Conservation (phyloP, 2,113 vertebrate species). For the Forbesichthys papilliferus region DNA sequence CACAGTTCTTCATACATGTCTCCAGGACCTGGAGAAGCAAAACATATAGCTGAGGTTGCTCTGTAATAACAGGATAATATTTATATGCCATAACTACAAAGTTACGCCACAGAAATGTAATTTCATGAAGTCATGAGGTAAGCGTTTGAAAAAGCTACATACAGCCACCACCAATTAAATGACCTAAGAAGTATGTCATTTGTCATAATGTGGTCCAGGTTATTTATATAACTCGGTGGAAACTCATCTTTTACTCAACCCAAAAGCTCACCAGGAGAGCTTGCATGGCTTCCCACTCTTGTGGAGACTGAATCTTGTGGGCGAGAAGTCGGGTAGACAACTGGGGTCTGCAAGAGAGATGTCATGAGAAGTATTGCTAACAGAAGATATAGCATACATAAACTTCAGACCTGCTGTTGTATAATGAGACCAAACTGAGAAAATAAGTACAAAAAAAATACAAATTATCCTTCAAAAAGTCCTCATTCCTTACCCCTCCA, state of each 20-base stretch:
- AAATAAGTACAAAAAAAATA: background rate
- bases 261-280: conserved; percentile 84
- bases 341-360: conserved; percentile 81
- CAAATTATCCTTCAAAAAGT: background rate
- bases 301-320: conserved; percentile 98
- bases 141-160: too few species aligned
- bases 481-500: conserved; percentile 85
- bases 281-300: conserved; percentile 98
- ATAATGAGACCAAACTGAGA: background rate
- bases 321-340: conserved; percentile 94
- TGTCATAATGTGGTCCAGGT: too few species aligned
- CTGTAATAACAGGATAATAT: too few species aligned
- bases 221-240: too few species aligned
- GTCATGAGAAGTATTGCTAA: background rate
- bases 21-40: conserved; percentile 84
- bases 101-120: background rate
- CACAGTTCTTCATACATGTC: conserved; percentile 95
- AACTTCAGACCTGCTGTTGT: background rate
- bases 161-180: background rate
- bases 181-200: background rate
- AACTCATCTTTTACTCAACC: background rate
- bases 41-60: background rate
- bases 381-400: background rate
- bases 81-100: too few species aligned
- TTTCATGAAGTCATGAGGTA: too few species aligned